Conservation (phyloP, 2,888 invertebrate species). For the Caenorhabditis japonica region DNA sequence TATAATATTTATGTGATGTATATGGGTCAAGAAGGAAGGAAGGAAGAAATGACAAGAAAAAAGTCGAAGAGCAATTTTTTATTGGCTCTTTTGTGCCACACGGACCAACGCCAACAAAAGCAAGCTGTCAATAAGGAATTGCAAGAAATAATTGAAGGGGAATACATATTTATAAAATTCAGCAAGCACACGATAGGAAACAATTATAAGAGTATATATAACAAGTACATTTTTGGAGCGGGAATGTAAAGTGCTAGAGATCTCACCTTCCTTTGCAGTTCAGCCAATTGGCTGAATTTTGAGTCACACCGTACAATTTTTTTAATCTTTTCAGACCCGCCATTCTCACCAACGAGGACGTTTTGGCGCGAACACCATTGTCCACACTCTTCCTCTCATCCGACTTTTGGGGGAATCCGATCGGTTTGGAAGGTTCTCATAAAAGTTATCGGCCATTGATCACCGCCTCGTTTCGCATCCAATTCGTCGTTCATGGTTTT, state of each 20-base stretch:
- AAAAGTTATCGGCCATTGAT: conserved; percentile 95
- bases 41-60: not conserved
- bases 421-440: conserved; percentile 92
- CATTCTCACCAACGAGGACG: conserved; percentile 92
- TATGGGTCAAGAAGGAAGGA: conserved; percentile 8
- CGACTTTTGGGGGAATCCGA: conserved; percentile 98
- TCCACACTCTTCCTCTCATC: conserved; percentile 87
- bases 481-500: conserved; percentile 83
- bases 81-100: conserved; percentile 12
- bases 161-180: not conserved
- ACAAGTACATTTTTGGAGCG: too few species aligned
- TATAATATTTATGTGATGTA: conserved; percentile 33
- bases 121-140: conserved; percentile 16
- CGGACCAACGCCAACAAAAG: not conserved
- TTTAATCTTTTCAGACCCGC: conserved; percentile 85
- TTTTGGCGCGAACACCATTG: conserved; percentile 84
- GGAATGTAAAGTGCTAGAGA: too few species aligned
- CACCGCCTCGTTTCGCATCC: conserved; percentile 89
- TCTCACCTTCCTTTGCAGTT: too few species aligned
- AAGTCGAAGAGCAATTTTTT: conserved; percentile 13
- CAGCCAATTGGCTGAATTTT: too few species aligned
- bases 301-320: not conserved
- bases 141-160: not conserved
- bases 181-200: too few species aligned
- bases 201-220: too few species aligned